Evolutionary conservation across 2,888 invertebrate species (phyloP), one percentile per base, ranked within the genome.

Genomic region (Andrena chrysosceles): DNA sequence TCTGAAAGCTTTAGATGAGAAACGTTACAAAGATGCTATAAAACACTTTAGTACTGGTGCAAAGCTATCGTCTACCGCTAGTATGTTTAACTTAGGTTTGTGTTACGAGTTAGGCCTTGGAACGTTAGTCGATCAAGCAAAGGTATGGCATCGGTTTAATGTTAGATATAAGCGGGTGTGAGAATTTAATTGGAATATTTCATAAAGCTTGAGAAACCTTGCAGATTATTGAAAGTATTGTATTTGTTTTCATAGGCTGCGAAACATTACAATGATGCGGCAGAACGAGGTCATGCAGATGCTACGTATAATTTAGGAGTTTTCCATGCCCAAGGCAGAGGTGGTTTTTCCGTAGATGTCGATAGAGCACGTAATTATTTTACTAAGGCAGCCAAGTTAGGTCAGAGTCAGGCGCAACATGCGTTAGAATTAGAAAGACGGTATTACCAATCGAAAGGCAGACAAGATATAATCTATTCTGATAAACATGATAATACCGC

Each of bases 231-330:
- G 7, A 73, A 31, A 26, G 26, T 66, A 63, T 6, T 68, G 56
- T 75, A 52, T 80, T 78, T 69, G 2, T 85, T 71, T 33, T 23
- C 90, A 49, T 90, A 96, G 96, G 97, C 97, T 66, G 96, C 95
- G 92, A 95, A 96, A 90, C 95, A 96, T 91, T 97, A 97, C 90
- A 94, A 94, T 81, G 94, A 95, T 77, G 97, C 97, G 56, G 96
- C 96, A 23, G 94, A 95, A 10, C 92, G 95, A 69, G 96, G 96
- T 49, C 96, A 97, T 90, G 94, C 96, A 2, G 95, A 95, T 82
- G 96, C 97, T 0, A 94, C 96, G 89, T 97, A 96, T 91, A 97
- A 97, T 91, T 94, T 97, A 70, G 96, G 96, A 2, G 95, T 97
- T 66, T 96, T 96, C 90, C 95, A 96, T 91, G 95, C 96, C 1